Evolutionary conservation across 2,888 invertebrate genomes (phyloP).

Genomic region (Napeogenes inachia): DNA sequence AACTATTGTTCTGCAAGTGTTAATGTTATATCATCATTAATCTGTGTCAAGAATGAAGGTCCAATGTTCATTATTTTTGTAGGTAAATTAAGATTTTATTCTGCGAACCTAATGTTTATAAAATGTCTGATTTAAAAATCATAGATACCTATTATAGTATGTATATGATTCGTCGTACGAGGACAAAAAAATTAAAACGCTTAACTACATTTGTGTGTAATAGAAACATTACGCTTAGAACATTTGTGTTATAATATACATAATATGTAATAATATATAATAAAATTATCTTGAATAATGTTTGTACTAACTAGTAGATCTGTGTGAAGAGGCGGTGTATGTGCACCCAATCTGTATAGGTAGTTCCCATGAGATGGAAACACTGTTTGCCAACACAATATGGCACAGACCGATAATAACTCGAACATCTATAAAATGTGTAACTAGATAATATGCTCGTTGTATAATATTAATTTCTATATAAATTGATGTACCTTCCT

Average conservation of each 20-base stretch:
- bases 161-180: conserved; percentile 46
- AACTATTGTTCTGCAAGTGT: conserved; percentile 46
- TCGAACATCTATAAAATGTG: conserved; percentile 43
- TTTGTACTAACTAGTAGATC: conserved; percentile 74
- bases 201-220: conserved; percentile 67
- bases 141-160: conserved; percentile 36
- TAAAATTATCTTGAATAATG: conserved; percentile 70
- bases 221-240: conserved; percentile 74
- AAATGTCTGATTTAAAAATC: conserved; percentile 53
- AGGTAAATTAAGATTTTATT: conserved; percentile 60
- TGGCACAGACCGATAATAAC: conserved; percentile 41
- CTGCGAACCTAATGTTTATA: conserved; percentile 55
- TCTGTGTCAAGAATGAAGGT: conserved; percentile 58
- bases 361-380: conserved; percentile 45
- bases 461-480: conserved; percentile 49
- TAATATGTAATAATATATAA: conserved; percentile 70
- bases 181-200: conserved; percentile 65
- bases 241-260: conserved; percentile 62
- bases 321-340: conserved; percentile 50
- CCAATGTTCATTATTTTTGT: conserved; percentile 69
- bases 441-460: conserved; percentile 54
- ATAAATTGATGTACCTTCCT: conserved; percentile 39
- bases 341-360: conserved; percentile 54
- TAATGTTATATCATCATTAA: conserved; percentile 50
- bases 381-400: too few relatives aligned